Conservation (phyloP, 2,113 vertebrate species). For the Cebus imitator region DNA sequence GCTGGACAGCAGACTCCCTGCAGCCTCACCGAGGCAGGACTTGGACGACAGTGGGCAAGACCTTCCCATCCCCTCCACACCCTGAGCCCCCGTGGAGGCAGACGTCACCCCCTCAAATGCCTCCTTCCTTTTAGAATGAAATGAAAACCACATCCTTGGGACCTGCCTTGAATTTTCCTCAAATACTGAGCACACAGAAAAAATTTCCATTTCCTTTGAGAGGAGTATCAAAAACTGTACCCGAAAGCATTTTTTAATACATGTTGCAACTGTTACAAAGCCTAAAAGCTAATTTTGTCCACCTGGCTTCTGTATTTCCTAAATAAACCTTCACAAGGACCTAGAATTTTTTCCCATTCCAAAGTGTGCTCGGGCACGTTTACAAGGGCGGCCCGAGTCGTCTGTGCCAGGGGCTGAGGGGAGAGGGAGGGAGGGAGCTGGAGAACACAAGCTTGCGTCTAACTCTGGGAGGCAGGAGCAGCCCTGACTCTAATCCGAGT, state of each 20-base stretch:
- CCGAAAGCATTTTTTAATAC: neutral
- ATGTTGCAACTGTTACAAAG: neutral
- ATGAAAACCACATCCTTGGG: neutral
- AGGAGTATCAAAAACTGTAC: neutral
- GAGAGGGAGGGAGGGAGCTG: no score
- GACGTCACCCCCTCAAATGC: fast-evolving
- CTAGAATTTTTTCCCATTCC: neutral
- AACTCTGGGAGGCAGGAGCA: neutral
- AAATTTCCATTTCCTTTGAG: neutral
- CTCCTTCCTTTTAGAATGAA: neutral
- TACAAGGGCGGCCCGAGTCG: neutral
- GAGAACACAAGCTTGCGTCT: neutral
- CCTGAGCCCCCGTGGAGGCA: fast-evolving
- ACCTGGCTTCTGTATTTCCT: slow-evolving; percentile 21
- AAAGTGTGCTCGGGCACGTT: neutral
- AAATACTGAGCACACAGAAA: neutral
- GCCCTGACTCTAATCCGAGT: neutral
- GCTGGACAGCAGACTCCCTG: fast-evolving
- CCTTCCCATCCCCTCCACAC: fast-evolving
- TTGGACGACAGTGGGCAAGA: fast-evolving
- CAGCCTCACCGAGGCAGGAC: fast-evolving
- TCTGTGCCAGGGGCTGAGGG: neutral
- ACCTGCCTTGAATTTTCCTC: neutral
- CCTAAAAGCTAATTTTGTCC: neutral
- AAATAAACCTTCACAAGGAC: slow-evolving; percentile 32